Evolutionary conservation across 2,888 invertebrate species (phyloP), one percentile per base, ranked within the genome.

Genomic region (Rhagium mordax): DNA sequence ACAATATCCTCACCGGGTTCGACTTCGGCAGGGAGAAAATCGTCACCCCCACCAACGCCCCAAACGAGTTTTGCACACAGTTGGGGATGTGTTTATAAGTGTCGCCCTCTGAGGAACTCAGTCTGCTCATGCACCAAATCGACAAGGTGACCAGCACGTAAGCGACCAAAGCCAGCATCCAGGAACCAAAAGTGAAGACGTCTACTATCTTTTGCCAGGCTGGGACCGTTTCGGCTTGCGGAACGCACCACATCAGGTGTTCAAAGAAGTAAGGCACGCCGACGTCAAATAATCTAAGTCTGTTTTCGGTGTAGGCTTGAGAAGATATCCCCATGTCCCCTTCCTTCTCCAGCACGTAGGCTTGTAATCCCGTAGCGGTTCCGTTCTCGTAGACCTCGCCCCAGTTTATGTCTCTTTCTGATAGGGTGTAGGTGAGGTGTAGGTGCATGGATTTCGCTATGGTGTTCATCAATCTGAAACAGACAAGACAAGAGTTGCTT

Each of bases 201-300:
- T 74, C 68, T 0, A 77, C 27, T 10, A 80, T 41, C 66, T 75
- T 78, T 16, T 72, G 69, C 77, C 75, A 78, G 7, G 66, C 47
- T 8, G 79, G 71, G 69, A 76, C 67, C 18, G 64, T 57, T 4
- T 60, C 47, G 10, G 79, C 78, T 24, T 66, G 75, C 15, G 78
- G 80, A 1, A 81, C 79, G 51, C 79, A 77, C 76, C 78, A 81
- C 7, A 59, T 71, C 16, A 79, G 70, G 10, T 72, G 66, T 55
- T 81, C 80, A 16, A 67, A 72, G 21, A 65, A 75, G 60, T 79
- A 81, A 0, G 77, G 66, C 0, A 53, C 66, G n/a, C 78, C 74
- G 27, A 66, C 69, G 66, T 81, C 79, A 20, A 76, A 71, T 20
- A 59, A 77, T 4, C 64, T 70, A n/a, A 65, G 33, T 49, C 74